Base-by-base conservation (phyloP, 2,113 vertebrate species). In the Bufo bufo region DNA sequence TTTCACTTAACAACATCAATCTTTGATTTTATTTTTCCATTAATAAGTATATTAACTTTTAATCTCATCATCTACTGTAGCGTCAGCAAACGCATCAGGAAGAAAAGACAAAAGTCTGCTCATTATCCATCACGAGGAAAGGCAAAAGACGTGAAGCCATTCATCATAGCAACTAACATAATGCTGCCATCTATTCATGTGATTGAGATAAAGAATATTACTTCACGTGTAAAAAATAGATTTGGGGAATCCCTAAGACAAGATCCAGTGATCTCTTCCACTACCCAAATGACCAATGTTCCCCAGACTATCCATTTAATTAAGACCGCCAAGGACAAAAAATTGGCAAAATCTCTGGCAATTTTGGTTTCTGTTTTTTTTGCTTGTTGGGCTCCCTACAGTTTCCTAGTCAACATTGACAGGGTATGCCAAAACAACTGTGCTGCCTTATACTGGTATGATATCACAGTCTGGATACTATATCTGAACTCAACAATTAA, bases 1-100 rank as follows among this genome's bases (percentile, higher is more conserved):
- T 97, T 97, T 90, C 94, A 97, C 5, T 93, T 97, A 74, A 92
- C 93, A 0, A 94, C 95, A 0, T 96, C 96, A 3, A 93, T 94
- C n/a, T 95, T 98, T 20, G 97, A 98, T 91, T 98, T 98, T 93
- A 95, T 97, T 81, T 89, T 95, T 6, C 97, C 97, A 0, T 94
- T 97, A 82, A 89, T 97, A 78, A 93, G 91, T 0, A 96, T 99
- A 92, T 92, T 94, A 78, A 98, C 95, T 92, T 97, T 99, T 93
- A 98, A 98, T 19, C 19, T 96, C 20, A 93, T 92, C 91, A 98
- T 98, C 91, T 97, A 97, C 92, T 91, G 95, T 90, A 95, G 92
- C 90, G 96, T 98, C 84, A 95, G 95, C 83, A 94, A 92, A n/a
- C 91, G 95, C 43, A 93, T 92, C 89, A 93, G 91, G 90, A 94